These are phyloP conservation scores for Synanceia verrucosa DNA, from an alignment of 2,797 vertebrate species.

Conservation along the genomic window DNA sequence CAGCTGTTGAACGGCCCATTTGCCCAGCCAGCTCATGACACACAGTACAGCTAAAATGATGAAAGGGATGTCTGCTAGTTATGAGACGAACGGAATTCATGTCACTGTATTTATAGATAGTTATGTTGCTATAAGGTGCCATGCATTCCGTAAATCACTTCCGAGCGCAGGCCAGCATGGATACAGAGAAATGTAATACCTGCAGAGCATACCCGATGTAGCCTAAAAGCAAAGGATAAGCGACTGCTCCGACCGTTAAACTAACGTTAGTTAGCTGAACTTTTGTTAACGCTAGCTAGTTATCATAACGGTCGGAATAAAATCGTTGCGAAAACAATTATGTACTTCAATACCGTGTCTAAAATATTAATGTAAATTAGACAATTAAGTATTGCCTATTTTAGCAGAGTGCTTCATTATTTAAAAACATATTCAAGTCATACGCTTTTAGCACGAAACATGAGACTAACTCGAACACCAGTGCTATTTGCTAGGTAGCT, in stretches of 20 bases:
- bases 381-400: not conserved
- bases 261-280: conserved; percentile 46
- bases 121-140: conserved; percentile 39
- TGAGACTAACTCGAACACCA: conserved; percentile 11
- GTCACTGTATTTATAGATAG: conserved; percentile 63
- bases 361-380: rapidly evolving
- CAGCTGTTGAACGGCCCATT: conserved; percentile 13
- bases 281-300: conserved; percentile 46
- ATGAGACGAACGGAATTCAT: conserved; percentile 36
- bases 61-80: conserved; percentile 21
- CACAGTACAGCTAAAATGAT: conserved; percentile 3
- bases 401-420: not conserved
- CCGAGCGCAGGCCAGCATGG: conserved; percentile 16
- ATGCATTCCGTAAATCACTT: conserved; percentile 49
- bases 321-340: not conserved
- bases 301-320: conserved; percentile 38
- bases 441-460: conserved; percentile 17
- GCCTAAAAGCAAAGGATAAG: not conserved
- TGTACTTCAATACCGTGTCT: not conserved
- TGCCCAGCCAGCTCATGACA: conserved; percentile 18
- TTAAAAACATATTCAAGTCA: not conserved
- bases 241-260: not conserved
- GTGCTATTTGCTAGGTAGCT: conserved; percentile 46
- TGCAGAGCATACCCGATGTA: not conserved
- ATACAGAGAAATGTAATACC: not conserved